Evolutionary conservation across 2,888 invertebrate species (phyloP).

Genomic region (Drosophila macrospina): DNA sequence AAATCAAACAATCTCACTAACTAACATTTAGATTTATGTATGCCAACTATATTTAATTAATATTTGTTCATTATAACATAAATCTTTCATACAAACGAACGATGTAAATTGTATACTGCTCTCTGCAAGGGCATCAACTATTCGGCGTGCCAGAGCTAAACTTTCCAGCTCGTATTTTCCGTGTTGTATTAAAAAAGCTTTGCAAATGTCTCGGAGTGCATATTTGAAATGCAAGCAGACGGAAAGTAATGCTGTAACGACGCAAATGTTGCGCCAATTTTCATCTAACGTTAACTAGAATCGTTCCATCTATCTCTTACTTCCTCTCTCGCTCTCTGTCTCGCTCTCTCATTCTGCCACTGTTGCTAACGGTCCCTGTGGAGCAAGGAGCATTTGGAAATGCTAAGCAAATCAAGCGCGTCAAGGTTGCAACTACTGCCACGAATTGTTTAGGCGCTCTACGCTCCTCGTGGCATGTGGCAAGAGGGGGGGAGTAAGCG

Average conservation of each 20-base stretch:
- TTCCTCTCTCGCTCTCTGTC: neutral
- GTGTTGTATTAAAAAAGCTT: constrained; percentile 34
- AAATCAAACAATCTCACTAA: no score
- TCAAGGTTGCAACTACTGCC: constrained; percentile 24
- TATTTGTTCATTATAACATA: no score
- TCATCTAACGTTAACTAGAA: constrained; percentile 37
- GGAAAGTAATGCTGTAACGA: constrained; percentile 52
- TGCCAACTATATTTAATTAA: no score
- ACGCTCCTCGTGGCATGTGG: neutral
- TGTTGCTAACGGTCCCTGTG: constrained; percentile 16
- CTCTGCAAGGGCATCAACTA: no score
- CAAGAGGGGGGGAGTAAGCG: constrained; percentile 4
- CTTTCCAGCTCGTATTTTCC: no score
- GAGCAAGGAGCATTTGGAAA: constrained; percentile 35
- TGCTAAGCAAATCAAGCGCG: constrained; percentile 54
- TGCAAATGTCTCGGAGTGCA: constrained; percentile 9
- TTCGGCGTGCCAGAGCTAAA: no score
- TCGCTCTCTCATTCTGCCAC: neutral
- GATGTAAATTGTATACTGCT: no score
- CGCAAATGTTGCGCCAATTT: constrained; percentile 62
- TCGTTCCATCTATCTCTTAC: neutral
- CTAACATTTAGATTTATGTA: no score
- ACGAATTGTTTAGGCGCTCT: constrained; percentile 12
- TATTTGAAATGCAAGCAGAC: constrained; percentile 40
- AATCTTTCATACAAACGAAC: no score